Evolutionary conservation across 2,888 invertebrate species (phyloP), one percentile per base, ranked within the genome.

Genomic region (Volucella zonaria): DNA sequence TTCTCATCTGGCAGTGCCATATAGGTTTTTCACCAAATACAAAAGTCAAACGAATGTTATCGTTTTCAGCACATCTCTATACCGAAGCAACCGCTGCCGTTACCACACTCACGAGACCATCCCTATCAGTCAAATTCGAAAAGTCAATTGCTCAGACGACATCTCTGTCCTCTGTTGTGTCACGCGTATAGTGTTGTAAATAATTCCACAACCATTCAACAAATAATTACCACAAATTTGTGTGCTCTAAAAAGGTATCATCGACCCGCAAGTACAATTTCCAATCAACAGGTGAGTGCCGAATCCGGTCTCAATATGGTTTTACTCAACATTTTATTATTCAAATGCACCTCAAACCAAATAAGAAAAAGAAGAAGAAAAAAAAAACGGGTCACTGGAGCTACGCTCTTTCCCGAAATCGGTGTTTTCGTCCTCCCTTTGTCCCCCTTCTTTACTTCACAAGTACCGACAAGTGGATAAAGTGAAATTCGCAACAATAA

Each of bases 91-190:
- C 43, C 58, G 12, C 18, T 23, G 43, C 56, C 42, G 45, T 71
- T 74, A 58, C 54, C 31, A 4, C 64, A 51, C 38, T 73, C 31
- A 40, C 66, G 59, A 80, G 75, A 70, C 71, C 71, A 83, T 83
- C 83, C 79, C 83, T 64, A 70, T 75, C 68, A 83, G 83, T 83
- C 83, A 83, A 83, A 80, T 71, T 75, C 71, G 80, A 83, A 83
- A 83, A 83, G 80, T 83, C 80, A 83, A 79, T 75, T 51, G 79
- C 64, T 64, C 74, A 64, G 68, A 58, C 56, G 75, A 75, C 83
- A 83, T 83, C 80, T 83, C 83, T 83, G 83, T 83, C 15, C 66
- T 71, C 73, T 52, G 64, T 42, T 70, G 62, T 67, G 15, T 61
- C 67, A 58, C 61, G 71, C 52, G 62, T 10, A n/a, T 43, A 71